These are phyloP conservation scores for Perca flavescens DNA, from an alignment of 2,113 vertebrate species.

Conservation along the genomic window DNA sequence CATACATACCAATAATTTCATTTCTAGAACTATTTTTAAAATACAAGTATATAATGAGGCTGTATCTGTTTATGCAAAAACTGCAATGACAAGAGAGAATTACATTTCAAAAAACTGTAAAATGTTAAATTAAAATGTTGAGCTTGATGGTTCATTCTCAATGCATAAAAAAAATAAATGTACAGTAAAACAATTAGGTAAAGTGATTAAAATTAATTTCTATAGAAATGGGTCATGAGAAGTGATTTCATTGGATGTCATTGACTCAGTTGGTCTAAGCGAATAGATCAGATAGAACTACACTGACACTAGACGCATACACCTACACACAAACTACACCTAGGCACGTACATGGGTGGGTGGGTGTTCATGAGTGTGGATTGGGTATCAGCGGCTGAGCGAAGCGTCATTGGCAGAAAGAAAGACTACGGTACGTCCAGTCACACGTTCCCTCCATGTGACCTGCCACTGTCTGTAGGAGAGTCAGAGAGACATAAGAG, in stretches of 20 bases:
- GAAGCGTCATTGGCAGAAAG: background rate
- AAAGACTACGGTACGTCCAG: constrained; percentile 21
- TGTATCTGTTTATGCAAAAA: background rate
- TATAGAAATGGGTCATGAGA: background rate
- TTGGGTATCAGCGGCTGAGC: background rate
- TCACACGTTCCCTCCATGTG: constrained; percentile 73
- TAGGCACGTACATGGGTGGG: background rate
- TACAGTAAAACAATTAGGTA: background rate
- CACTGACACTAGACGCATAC: background rate
- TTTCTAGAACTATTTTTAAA: background rate
- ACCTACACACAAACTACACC: background rate
- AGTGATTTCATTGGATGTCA: background rate
- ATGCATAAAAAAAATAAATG: background rate
- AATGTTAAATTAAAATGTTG: background rate
- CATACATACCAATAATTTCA: no score
- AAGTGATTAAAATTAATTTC: background rate
- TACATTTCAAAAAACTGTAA: background rate
- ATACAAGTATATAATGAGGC: background rate
- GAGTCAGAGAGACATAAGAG: constrained; percentile 46
- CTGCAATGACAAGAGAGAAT: background rate
- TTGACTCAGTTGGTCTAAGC: background rate
- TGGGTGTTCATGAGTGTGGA: background rate
- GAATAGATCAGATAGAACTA: background rate
- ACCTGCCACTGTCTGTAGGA: constrained; percentile 44
- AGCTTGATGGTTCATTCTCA: background rate